Evolutionary conservation across 2,113 vertebrate species (phyloP), one percentile per base, ranked within the genome.

Genomic region (Clarias macrocephalus): DNA sequence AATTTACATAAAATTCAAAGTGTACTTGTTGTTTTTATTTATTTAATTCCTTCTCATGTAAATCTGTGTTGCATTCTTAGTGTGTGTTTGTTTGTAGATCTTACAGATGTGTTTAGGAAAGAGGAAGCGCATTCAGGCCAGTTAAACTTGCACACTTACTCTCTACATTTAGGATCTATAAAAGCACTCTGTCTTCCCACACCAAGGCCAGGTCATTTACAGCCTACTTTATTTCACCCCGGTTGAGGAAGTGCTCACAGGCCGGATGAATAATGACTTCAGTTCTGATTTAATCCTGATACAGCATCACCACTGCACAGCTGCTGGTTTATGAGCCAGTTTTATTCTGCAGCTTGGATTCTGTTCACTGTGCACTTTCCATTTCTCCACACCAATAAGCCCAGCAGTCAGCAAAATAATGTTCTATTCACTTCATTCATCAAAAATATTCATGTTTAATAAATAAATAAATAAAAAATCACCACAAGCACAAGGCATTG

Each of bases 301-400:
- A 57, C 76, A 57, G 54, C 76, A 52, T 79, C 76, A 57, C 76
- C 7, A 16, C 76, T 57, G 54, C 76, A 79, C 76, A 79, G 52
- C n/a, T 79, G 76, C 76, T 57, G 76, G 25, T 79, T 79, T 79
- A 79, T 79, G 76, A 79, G n/a, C n/a, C 76, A 9, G n/a, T 19
- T 79, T 79, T 79, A 56, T 79, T 79, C 54, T 15, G n/a, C 54
- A 56, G 76, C 42, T 77, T n/a, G 18, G 25, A 13, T 57, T 79
- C 52, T 57, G 76, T 57, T n/a, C 54, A 79, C 9, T 56, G 52
- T 2, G 54, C 54, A 79, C 23, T 77, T 76, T 76, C 73, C 75
- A 77, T 77, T 77, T 77, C 52, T 28, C 23, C 12, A 77, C 52
- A n/a, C 73, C 37, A n/a, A 19, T 75, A 12, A 25, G 25, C 42